Percentiles rank a stretch among this genome's conserved stretches.
phyloP scores from a whole-genome alignment of 2,797 vertebrate species.

The Acipenser transmontanus region DNA sequence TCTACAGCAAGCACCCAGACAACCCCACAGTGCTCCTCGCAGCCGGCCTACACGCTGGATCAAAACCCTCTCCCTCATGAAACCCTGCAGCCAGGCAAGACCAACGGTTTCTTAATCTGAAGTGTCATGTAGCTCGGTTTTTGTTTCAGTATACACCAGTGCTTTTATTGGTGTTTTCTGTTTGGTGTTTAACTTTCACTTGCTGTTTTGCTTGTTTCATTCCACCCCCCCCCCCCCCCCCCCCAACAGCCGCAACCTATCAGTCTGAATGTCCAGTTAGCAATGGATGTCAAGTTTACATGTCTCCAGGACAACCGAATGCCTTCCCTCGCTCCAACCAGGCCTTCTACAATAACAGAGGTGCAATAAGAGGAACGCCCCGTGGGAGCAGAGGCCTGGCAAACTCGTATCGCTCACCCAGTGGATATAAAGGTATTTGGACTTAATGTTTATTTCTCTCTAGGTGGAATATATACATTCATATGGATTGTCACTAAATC shows the following conservation, averaged over 20 bases:
- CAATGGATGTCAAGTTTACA: constrained; percentile 66
- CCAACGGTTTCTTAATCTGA: neutral
- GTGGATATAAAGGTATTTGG: constrained; percentile 72
- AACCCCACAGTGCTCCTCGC: constrained; percentile 70
- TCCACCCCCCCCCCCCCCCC: constrained; percentile 23
- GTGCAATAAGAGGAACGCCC: constrained; percentile 71
- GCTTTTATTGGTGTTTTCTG: too few relatives aligned
- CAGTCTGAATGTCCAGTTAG: constrained; percentile 65
- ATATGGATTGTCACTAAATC: too few relatives aligned
- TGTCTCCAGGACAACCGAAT: constrained; percentile 61
- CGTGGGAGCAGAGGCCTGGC: constrained; percentile 66
- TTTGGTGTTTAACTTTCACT: too few relatives aligned
- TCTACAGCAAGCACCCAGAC: constrained; percentile 87
- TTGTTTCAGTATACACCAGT: too few relatives aligned
- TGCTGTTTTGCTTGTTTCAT: neutral
- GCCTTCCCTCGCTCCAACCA: constrained; percentile 60
- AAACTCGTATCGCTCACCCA: constrained; percentile 64
- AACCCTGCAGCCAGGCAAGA: constrained; percentile 58
- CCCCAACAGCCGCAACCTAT: constrained; percentile 55
- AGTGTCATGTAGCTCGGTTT: neutral
- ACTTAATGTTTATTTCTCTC: constrained; percentile 3
- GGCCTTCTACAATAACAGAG: constrained; percentile 61
- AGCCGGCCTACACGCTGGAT: constrained; percentile 52
- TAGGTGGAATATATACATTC: too few relatives aligned
- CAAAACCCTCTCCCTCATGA: constrained; percentile 61